phyloP scores from a whole-genome alignment of 1,140 invertebrate genomes.

The Bactericera cockerelli region DNA sequence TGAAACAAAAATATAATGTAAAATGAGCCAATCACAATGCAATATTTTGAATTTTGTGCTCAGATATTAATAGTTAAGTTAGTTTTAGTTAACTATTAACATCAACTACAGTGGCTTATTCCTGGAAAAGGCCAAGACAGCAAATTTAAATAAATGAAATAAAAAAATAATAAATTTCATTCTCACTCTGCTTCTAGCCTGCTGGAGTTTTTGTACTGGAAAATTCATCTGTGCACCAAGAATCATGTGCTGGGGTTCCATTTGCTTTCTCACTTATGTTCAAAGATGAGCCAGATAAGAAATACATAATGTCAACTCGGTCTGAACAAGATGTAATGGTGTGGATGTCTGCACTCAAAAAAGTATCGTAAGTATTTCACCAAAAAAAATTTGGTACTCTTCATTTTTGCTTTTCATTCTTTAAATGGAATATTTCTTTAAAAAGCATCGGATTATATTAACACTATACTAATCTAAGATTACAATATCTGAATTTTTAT shows the following conservation, averaged over 20 bases:
- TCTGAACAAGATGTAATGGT: conserved; percentile 41
- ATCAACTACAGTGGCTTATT: too few relatives aligned
- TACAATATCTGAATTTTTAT: background rate
- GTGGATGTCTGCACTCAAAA: conserved; percentile 40
- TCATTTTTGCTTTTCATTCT: background rate
- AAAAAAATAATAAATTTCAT: background rate
- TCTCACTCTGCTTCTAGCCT: conserved; percentile 30
- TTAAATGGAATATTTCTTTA: background rate
- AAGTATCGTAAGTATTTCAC: conserved; percentile 31
- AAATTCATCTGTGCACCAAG: conserved; percentile 45
- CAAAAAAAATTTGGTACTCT: background rate
- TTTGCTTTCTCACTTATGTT: conserved; percentile 51
- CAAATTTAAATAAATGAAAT: too few relatives aligned
- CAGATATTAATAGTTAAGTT: too few relatives aligned
- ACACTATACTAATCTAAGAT: background rate
- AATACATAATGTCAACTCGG: conserved; percentile 43
- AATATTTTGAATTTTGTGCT: too few relatives aligned
- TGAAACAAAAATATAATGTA: too few relatives aligned
- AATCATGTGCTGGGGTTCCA: conserved; percentile 38
- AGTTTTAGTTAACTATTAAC: too few relatives aligned
- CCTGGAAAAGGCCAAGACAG: too few relatives aligned
- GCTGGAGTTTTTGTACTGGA: conserved; percentile 49
- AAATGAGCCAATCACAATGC: too few relatives aligned
- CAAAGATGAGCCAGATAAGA: conserved; percentile 46
- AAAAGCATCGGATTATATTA: too few relatives aligned